Conservation (phyloP, 1,140 invertebrate species). For the Panagrolaimus sp. region DNA sequence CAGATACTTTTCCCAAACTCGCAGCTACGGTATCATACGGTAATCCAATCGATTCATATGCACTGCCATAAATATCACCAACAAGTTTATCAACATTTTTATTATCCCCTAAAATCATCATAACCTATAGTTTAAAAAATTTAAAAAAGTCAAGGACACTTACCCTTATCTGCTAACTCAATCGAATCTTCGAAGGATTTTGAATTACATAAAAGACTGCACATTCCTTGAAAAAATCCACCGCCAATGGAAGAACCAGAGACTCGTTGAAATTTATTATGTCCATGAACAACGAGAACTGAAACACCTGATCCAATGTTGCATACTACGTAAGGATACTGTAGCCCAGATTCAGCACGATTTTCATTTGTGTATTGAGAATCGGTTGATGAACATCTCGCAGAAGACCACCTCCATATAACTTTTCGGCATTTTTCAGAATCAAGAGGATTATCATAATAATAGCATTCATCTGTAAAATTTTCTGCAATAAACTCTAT, state of each 20-base stretch:
- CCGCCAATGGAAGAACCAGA: conserved; percentile 94
- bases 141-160: too few species aligned
- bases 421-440: conserved; percentile 69
- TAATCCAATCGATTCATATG: conserved; percentile 83
- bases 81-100: conserved; percentile 90
- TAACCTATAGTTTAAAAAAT: too few species aligned
- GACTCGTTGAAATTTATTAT: conserved; percentile 81
- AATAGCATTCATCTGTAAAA: conserved; percentile 79
- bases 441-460: conserved; percentile 77
- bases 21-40: conserved; percentile 89
- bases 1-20: conserved; percentile 94
- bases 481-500: conserved; percentile 87
- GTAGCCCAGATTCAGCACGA: conserved; percentile 69
- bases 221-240: conserved; percentile 91
- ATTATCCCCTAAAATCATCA: conserved; percentile 82
- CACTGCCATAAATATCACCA: conserved; percentile 92
- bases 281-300: conserved; percentile 84
- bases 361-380: conserved; percentile 24
- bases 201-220: conserved; percentile 88
- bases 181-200: conserved; percentile 96
- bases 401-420: conserved; percentile 63
- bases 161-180: conserved; percentile 71
- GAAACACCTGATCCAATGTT: conserved; percentile 97
- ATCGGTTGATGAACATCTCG: conserved; percentile 49
- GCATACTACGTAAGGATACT: conserved; percentile 92